Evolutionary conservation across 2,888 invertebrate species (phyloP), one percentile per base, ranked within the genome.

Genomic region (Acanthosoma haemorrhoidale): DNA sequence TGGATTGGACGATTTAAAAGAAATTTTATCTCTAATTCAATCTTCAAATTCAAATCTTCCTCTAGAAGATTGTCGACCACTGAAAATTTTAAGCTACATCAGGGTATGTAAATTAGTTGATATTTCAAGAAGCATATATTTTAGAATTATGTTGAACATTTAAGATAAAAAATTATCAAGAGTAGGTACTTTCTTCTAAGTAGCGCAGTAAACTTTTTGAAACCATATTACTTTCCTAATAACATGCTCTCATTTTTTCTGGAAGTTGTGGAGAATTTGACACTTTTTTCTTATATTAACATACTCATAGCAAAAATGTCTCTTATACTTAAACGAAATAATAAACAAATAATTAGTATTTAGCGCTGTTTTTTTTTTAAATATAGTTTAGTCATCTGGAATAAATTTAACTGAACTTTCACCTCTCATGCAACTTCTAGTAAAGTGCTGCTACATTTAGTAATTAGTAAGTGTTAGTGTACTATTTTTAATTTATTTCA

Each of bases 1-100:
- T 69, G 76, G 75, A 4, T 13, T 72, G 8, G 73, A 72, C 13
- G 75, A 76, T 34, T 39, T 76, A 1, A 72, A 72, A 68, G 74
- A 76, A 67, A 67, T 74, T 9, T 64, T 76, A 36, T 59, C 67
- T 36, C 15, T 72, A 5, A 71, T 75, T 15, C 59, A 68, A n/a
- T 67, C 63, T 6, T 60, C 70, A 60, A 38, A 72, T 4, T 9
- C 32, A 16, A 32, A 61, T 8, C n/a, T 67, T 25, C 34, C 68
- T 5, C 63, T 75, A 11, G 31, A 51, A 38, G 64, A 71, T 13
- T 75, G 74, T 60, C 70, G 76, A 15, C 75, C 75, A 18, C 67
- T 73, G 13, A 71, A 71, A 61, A 72, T 75, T 6, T 38, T 64
- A 29, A 73, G 72, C 31, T 74, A 73, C 57, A 68, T 76, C 2